Base-by-base conservation (phyloP, 2,888 invertebrate genomes). In the Crocallis elinguaria region DNA sequence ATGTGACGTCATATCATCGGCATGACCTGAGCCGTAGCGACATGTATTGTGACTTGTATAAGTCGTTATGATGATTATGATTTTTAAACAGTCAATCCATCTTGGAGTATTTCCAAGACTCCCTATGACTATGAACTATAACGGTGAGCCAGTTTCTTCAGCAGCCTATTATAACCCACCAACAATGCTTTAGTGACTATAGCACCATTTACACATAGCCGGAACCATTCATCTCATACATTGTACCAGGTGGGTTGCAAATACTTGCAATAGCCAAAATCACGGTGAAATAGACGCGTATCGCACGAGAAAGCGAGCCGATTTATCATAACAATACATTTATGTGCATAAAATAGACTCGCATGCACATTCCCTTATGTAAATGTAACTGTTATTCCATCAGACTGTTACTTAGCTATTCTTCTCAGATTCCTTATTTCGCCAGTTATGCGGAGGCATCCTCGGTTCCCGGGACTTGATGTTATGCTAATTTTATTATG, bases 401-500 rank as follows among this genome's bases (percentile, higher is more conserved):
- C 58, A 54, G 52, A 61, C 50, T 37, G 48, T 60, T 43, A 45
- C 39, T 64, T 39, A 42, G 48, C 51, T 48, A 57, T 61, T 61
- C 56, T 54, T 41, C 49, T 32, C 52, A 36, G 54, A 60, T 55
- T 52, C 49, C 51, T 57, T 57, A 56, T 59, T 58, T 41, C 55
- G 43, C 50, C 45, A 49, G 53, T 49, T 56, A 55, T 50, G 48
- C 48, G 23, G 54, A 46, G 49, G 42, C 48, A 50, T 43, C 39
- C 21, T 16, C 36, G 36, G 14, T 49, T 43, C 38, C 30, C 33
- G 23, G 46, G 59, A 44, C 58, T 63, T 62, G 60, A 69, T 71
- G 64, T 62, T 69, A 73, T 69, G 70, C 39, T 71, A 67, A 73
- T 73, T 67, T 70, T 69, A 67, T 69, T 65, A 64, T 70, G 62